Evolutionary conservation across 2,888 invertebrate genomes (phyloP), one percentile per base, ranked within the genome.

Genomic region (Megamerina dolium): DNA sequence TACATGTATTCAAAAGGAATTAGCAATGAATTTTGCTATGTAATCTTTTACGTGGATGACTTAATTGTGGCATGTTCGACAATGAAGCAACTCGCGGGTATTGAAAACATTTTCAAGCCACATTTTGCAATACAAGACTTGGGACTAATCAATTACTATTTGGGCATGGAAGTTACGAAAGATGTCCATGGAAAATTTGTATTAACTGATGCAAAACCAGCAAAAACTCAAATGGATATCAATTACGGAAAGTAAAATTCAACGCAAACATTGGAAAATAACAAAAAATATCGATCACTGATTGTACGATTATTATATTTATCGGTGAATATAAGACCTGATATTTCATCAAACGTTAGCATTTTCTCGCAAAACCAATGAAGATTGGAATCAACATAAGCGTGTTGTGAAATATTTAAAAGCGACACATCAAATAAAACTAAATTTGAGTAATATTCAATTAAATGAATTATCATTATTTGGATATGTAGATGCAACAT

Each of bases 401-500:
- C 50, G 60, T 46, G 46, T 61, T 3, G 21, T 51, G 2, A 43
- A 52, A 17, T 60, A 59, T 21, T 35, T 60, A 16, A 57, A 54
- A 26, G 48, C 46, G 17, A 37, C 44, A 26, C n/a, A 14, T 8
- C 3, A 37, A 10, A 34, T 42, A n/a, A 42, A 37, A 32, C 21
- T 45, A 20, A 34, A 31, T 27, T 14, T 48, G 5, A 34, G 42
- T 18, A 32, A 31, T 10, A 36, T 16, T 17, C 5, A 43, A 19
- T 17, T n/a, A 12, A 9, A 32, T 9, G 35, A 36, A 18, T 27
- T 5, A 6, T 13, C 17, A 19, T 41, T 42, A 21, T 36, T 20
- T 45, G 31, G 45, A n/a, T 63, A 54, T 37, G 55, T 57, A 10
- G 59, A 63, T 46, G 62, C 61, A 32, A 56, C 57, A 50, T 64